Base-by-base conservation (phyloP, 1,140 invertebrate species). In the Atta cephalotes region DNA sequence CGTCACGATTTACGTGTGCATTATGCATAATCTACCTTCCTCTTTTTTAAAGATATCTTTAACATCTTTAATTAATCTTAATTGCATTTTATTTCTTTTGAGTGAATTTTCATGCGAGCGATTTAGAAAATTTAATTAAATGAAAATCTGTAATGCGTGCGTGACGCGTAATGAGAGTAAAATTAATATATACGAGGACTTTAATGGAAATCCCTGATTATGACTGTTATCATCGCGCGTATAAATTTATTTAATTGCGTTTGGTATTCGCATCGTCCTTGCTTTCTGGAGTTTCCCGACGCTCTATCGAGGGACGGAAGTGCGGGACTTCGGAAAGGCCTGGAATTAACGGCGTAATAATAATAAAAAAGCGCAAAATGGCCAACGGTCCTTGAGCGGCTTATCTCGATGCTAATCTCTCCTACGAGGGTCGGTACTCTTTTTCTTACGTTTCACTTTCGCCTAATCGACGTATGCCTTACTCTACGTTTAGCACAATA, bases 391-490 rank as follows among this genome's bases (percentile, higher is more conserved):
- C 85, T 91, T 90, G 92, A 90, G 92, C 91, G 88, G 90, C 93
- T 91, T 91, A 89, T 88, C 91, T 92, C 90, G 90, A 92, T 92
- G 91, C 93, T 92, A 92, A 91, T 93, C 90, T 92, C 87, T 89
- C 93, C 93, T 94, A 94, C 87, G 88, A 93, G 92, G 92, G 86
- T 92, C 91, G 88, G 91, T 91, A 88, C 80, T 87, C 85, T 90
- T 72, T 85, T 90, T 89, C 84, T 68, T 78, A 68, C 76, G 60
- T 78, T 89, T 92, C 92, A 91, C 78, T 92, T 86, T 93, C 91
- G 88, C 92, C 92, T 94, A 94, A 92, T 87, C 89, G 91, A 90
- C 92, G 89, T 88, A 94, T 92, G 91, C 91, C 93, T 94, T 95
- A 94, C 86, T 93, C 93, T 95, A 94, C 91, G 87, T 90, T 94